Evolutionary conservation across 2,113 vertebrate species (phyloP).

Genomic region (Mormyrus lacerda): DNA sequence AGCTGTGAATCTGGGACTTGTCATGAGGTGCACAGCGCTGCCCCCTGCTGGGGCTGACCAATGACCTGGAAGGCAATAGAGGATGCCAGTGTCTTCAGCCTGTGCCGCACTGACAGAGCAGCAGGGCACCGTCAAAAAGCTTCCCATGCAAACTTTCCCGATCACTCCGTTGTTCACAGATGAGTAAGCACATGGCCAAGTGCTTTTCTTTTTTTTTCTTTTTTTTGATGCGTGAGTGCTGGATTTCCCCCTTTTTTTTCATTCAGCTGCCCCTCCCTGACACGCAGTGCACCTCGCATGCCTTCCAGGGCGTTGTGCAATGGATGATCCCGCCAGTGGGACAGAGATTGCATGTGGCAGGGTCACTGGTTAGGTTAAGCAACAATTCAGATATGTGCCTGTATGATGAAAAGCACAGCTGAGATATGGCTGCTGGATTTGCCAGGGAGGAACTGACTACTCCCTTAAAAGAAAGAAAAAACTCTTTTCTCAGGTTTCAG

Average conservation of each 20-base stretch:
- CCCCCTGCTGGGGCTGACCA: slow-evolving; percentile 65
- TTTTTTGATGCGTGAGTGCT: slow-evolving; percentile 43
- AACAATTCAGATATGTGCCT: slow-evolving; percentile 60
- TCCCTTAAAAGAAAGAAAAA: not conserved
- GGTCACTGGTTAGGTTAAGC: slow-evolving; percentile 66
- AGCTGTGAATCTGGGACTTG: slow-evolving; percentile 77
- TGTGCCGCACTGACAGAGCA: slow-evolving; percentile 73
- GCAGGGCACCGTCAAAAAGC: slow-evolving; percentile 73
- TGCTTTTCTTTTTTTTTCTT: slow-evolving; percentile 41
- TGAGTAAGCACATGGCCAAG: slow-evolving; percentile 72
- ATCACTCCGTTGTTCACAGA: slow-evolving; percentile 71
- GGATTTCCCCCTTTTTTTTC: slow-evolving; percentile 50
- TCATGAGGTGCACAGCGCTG: slow-evolving; percentile 56
- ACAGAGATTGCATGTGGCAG: slow-evolving; percentile 60
- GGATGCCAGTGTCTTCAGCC: slow-evolving; percentile 70
- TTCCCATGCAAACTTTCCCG: slow-evolving; percentile 65
- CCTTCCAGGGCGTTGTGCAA: slow-evolving; percentile 48
- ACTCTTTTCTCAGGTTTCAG: slow-evolving; percentile 21
- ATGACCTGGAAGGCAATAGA: slow-evolving; percentile 75
- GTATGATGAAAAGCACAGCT: slow-evolving; percentile 41
- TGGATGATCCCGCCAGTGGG: slow-evolving; percentile 39
- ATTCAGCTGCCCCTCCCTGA: slow-evolving; percentile 49
- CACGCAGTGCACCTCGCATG: slow-evolving; percentile 38
- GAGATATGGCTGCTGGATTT: slow-evolving; percentile 2
- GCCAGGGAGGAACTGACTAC: not conserved